Evolutionary conservation across 2,113 vertebrate genomes (phyloP), one percentile per base, ranked within the genome.

Genomic region (Apodemus speciosus): DNA sequence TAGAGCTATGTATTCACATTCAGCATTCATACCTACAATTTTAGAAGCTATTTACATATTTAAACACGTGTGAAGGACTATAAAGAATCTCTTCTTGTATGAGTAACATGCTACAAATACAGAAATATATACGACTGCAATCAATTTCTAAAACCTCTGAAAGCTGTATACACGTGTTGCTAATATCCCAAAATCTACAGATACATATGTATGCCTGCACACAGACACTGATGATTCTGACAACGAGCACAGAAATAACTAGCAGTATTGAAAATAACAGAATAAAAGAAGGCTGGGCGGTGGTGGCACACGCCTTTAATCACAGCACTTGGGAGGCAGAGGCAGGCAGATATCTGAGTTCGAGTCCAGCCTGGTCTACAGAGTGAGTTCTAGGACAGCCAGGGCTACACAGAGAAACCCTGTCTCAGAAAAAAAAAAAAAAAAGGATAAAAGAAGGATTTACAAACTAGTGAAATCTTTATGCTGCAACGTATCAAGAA

Each of bases 21-120:
- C 25, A 83, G 20, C 75, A 81, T 90, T 92, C 75, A 32, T 51
- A 62, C 8, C 40, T 43, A 30, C 49, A 79, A 15, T 53, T 90
- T 75, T 51, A 92, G 60, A 93, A 92, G 86, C 46, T 32, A 90
- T 88, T 91, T 94, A 66, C 69, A 89, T 71, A 88, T 69, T 89
- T 85, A 92, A 80, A 25, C 23, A 60, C 40, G 0, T 38, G 15
- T 40, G 15, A 81, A 88, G 2, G 25, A 66, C 79, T 81, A 2
- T 68, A 75, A 94, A 93, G 14, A 3, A 9, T 86, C 21, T 56
- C 46, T 66, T 90, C 43, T 81, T 3, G 60, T 88, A 76, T 76
- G n/a, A 85, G 32, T 40, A 90, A 58, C 9, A 51, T 81, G 68
- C 43, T 16, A 58, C 5, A 21, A 23, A 77, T 51, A 56, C 10